Evolutionary conservation across 1,140 invertebrate genomes (phyloP), one percentile per base, ranked within the genome.

Genomic region (Tetraneura akinire): DNA sequence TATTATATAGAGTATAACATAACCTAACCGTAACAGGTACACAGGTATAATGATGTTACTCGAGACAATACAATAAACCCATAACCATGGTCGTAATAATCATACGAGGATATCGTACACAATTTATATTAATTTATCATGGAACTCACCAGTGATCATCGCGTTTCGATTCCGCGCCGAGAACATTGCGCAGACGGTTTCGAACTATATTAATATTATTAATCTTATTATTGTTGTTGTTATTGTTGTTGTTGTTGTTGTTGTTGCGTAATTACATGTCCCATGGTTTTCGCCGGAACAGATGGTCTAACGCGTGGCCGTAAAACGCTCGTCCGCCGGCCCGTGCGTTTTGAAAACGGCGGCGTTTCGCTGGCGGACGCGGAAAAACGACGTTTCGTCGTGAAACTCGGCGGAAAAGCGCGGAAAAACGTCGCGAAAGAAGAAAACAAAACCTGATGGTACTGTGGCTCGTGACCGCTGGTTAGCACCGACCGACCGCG

Each of bases 131-230:
- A n/a, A n/a, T n/a, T n/a, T n/a, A n/a, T n/a, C n/a, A n/a, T n/a
- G n/a, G 11, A 21, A 49, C 37, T 78, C 16, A 78, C 74, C 74
- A 13, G 74, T 47, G 32, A 60, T 55, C 29, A 57, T 47, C n/a
- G 74, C 74, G 37, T 78, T 47, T 21, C 74, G 53, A 47, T 78
- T 78, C 32, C 55, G 53, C 21, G 74, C 74, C 55, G 74, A 57
- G 55, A 47, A 62, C 74, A 78, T 78, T n/a, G 37, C n/a, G 21
- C 26, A n/a, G 6, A 11, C 29, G 3, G 51, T 10, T 21, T 9
- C 2, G 37, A n/a, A n/a, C n/a, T n/a, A n/a, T n/a, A n/a, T n/a
- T n/a, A n/a, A n/a, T n/a, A n/a, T n/a, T n/a, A n/a, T n/a, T n/a
- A n/a, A n/a, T n/a, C n/a, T n/a, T n/a, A n/a, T n/a, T n/a, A n/a